Evolutionary conservation across 2,888 invertebrate genomes (phyloP).

Genomic region (Limulus polyphemus): DNA sequence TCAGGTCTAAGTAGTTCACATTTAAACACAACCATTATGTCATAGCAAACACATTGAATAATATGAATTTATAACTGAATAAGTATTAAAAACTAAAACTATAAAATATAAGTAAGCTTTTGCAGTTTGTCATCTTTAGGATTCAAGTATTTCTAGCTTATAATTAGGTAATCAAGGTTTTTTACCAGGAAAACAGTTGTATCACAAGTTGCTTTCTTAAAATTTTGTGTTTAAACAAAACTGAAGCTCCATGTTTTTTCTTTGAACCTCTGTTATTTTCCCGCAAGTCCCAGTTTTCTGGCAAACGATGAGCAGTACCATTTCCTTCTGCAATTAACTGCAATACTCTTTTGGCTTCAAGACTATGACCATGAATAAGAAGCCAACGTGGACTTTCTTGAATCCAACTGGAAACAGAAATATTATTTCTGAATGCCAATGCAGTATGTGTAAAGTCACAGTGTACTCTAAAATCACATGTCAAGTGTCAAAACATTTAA

Average conservation of each 20-base stretch:
- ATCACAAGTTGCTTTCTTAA: neutral
- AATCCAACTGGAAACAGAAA: neutral
- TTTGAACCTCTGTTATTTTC: neutral
- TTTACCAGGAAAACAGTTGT: neutral
- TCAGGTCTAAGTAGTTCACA: too few species aligned
- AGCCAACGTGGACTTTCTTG: conserved; percentile 1
- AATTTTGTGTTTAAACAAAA: neutral
- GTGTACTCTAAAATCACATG: too few species aligned
- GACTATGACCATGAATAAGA: neutral
- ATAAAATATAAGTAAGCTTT: too few species aligned
- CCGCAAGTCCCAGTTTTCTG: neutral
- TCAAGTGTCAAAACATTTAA: too few species aligned
- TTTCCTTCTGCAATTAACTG: neutral
- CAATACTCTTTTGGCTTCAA: neutral
- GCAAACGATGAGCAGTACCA: neutral
- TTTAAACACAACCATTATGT: too few species aligned
- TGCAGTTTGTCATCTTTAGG: too few species aligned
- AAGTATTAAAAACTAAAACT: too few species aligned
- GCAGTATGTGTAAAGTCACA: too few species aligned
- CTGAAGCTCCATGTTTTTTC: neutral
- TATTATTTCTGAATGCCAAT: too few species aligned
- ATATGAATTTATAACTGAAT: too few species aligned
- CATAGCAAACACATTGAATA: too few species aligned
- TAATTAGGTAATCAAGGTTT: neutral
- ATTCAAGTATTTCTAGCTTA: too few species aligned